phyloP scores from a whole-genome alignment of 2,113 vertebrate species.

The Hypomesus transpacificus region DNA sequence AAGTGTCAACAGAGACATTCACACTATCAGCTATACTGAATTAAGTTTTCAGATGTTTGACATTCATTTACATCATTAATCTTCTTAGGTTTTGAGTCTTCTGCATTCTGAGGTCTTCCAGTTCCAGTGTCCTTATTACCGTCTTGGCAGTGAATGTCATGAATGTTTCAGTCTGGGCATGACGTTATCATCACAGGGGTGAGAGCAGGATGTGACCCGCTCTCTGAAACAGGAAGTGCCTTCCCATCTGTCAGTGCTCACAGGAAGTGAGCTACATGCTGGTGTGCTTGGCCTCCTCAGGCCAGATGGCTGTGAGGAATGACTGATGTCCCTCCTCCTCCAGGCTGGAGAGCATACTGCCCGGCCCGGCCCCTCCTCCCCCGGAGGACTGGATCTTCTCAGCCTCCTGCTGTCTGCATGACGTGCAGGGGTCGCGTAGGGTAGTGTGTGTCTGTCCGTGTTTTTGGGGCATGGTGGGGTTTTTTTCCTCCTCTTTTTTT shows the following conservation, averaged over 20 bases:
- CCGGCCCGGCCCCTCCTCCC: no score
- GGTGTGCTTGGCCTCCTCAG: constrained; percentile 3
- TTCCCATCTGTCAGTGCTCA: constrained; percentile 5
- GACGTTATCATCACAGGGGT: background rate
- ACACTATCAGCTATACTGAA: background rate
- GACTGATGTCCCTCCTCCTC: no score
- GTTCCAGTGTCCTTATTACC: background rate
- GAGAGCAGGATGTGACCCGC: constrained; percentile 29
- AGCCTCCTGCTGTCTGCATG: background rate
- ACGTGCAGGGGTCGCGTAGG: no score
- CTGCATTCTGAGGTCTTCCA: background rate
- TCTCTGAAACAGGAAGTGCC: constrained; percentile 21
- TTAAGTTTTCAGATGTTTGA: no score
- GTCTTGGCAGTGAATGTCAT: no score
- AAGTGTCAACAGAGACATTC: no score
- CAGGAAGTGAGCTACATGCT: constrained; percentile 21
- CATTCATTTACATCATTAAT: no score
- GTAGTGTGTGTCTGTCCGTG: background rate
- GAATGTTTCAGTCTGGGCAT: no score
- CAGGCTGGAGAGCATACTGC: background rate
- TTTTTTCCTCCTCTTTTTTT: background rate
- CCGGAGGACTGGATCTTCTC: background rate
- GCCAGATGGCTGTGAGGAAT: constrained; percentile 7
- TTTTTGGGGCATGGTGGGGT: background rate
- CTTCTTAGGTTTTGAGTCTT: no score